These are phyloP conservation scores for Nothoprocta perdicaria DNA, from an alignment of 2,113 vertebrate genomes.

Conservation along the genomic window DNA sequence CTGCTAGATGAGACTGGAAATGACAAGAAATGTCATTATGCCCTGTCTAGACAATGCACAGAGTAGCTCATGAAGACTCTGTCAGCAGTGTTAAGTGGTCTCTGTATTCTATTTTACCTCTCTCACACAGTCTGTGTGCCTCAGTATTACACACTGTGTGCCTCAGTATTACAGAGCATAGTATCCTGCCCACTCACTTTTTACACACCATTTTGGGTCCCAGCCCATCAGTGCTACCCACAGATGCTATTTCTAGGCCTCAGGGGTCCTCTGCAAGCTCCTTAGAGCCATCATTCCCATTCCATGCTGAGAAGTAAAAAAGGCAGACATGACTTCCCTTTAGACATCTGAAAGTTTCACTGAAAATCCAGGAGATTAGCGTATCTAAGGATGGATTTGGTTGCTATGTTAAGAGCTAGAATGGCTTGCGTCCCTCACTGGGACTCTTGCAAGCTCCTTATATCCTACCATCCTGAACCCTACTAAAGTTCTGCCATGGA, in stretches of 20 bases:
- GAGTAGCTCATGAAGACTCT: not conserved
- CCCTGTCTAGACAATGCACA: not conserved
- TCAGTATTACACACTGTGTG: accelerated
- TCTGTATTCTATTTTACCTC: not conserved
- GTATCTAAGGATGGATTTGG: not conserved
- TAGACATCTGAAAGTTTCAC: not conserved
- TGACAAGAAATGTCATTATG: not conserved
- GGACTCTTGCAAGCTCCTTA: not conserved
- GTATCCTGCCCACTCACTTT: not conserved
- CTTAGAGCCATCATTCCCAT: accelerated
- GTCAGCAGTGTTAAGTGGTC: not conserved
- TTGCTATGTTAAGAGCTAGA: not conserved
- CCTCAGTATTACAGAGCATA: accelerated
- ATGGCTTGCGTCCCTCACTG: not conserved
- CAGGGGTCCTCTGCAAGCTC: not conserved
- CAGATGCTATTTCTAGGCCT: not conserved
- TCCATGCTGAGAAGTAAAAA: not conserved
- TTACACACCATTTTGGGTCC: not conserved
- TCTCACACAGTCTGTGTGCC: not conserved
- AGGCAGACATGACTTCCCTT: not conserved
- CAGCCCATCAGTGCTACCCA: not conserved
- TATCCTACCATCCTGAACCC: not conserved
- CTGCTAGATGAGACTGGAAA: not conserved
- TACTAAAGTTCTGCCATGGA: not conserved
- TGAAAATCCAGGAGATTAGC: not conserved